Percentiles rank a stretch among this genome's conserved stretches.
These are phyloP conservation scores for Micromussa lordhowensis DNA, from an alignment of 92 coral and sea anemone species.

Conservation along the genomic window DNA sequence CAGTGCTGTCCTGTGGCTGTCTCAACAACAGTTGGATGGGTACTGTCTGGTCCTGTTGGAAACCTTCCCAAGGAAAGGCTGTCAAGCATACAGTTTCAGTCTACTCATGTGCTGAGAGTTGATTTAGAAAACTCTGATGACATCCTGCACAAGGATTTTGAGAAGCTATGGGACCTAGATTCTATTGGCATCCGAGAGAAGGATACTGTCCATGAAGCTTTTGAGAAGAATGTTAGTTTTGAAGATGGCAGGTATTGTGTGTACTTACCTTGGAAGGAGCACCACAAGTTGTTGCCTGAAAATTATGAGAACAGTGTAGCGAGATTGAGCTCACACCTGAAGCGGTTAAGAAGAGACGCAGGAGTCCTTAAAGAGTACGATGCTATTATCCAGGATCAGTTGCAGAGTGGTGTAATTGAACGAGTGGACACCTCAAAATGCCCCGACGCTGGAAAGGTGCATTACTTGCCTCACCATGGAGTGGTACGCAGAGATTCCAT, in stretches of 20 bases:
- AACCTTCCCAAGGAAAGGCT: not conserved
- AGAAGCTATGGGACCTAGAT: too few species aligned
- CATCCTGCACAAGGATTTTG: too few species aligned
- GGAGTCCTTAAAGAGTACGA: constrained; percentile 33
- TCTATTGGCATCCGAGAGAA: constrained; percentile 37
- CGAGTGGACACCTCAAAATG: not conserved
- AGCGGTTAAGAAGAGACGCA: constrained; percentile 28
- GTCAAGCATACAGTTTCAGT: too few species aligned
- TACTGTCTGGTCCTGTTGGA: constrained; percentile 55
- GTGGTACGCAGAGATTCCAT: too few species aligned
- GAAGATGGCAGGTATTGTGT: constrained; percentile 46
- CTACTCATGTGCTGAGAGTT: too few species aligned
- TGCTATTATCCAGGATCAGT: constrained; percentile 24
- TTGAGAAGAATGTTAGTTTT: constrained; percentile 12
- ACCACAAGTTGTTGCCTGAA: constrained; percentile 51
- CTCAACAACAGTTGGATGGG: constrained; percentile 17
- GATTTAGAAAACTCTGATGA: too few species aligned
- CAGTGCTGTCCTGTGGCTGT: constrained; percentile 38
- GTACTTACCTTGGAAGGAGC: constrained; percentile 41
- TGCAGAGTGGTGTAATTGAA: constrained; percentile 13
- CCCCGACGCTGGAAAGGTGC: too few species aligned
- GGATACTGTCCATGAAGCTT: constrained; percentile 45
- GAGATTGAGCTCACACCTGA: constrained; percentile 41
- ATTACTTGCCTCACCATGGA: too few species aligned
- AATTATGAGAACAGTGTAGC: constrained; percentile 42